Conservation (phyloP, 2,888 invertebrate species). For the Brachyopa scutellaris region DNA sequence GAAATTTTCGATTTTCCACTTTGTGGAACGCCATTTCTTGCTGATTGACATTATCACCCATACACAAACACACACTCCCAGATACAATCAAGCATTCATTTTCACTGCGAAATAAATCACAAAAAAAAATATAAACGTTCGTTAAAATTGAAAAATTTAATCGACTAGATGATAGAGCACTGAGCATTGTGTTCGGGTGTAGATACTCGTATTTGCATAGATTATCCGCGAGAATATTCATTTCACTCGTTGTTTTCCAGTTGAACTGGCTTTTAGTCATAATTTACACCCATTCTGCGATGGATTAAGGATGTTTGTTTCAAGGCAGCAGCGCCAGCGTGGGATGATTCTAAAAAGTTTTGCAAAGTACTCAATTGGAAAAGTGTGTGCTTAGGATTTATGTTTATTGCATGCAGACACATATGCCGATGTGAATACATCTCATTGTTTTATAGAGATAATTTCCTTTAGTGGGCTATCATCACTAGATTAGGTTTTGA, state of each 20-base stretch:
- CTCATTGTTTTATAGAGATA: constrained; percentile 15
- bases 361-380: constrained; percentile 25
- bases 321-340: too few relatives aligned
- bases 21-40: neutral
- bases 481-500: constrained; percentile 1
- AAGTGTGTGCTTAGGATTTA: constrained; percentile 26
- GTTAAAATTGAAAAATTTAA: constrained; percentile 57
- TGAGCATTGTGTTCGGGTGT: neutral
- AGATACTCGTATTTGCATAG: constrained; percentile 31
- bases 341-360: neutral
- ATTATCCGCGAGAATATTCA: constrained; percentile 46
- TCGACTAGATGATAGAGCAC: constrained; percentile 47
- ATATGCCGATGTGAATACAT: neutral
- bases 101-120: constrained; percentile 46
- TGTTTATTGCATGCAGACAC: constrained; percentile 12
- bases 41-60: neutral
- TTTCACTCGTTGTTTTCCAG: constrained; percentile 60
- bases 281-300: constrained; percentile 17
- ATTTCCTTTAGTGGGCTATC: constrained; percentile 7
- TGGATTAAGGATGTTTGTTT: neutral
- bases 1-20: neutral
- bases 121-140: too few relatives aligned
- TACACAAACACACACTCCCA: neutral
- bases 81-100: neutral
- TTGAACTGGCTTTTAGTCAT: constrained; percentile 49